phyloP scores from a whole-genome alignment of 2,797 vertebrate species.

The Xenentodon cancila region DNA sequence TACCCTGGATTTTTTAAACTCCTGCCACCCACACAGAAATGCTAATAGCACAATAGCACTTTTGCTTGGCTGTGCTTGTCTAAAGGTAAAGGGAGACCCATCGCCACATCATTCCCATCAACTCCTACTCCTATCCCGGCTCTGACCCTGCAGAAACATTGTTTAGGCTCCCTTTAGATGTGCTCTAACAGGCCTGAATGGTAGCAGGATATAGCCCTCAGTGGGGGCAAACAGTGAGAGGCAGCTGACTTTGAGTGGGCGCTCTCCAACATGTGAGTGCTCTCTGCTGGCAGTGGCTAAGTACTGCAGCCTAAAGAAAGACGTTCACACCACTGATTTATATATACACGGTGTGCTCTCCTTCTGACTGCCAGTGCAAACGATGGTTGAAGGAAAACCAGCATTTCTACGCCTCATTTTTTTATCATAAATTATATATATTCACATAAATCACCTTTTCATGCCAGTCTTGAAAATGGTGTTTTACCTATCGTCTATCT shows the following conservation, averaged over 20 bases:
- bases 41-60: constrained; percentile 85
- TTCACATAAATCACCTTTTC: too few relatives aligned
- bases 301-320: constrained; percentile 70
- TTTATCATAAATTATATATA: too few relatives aligned
- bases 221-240: constrained; percentile 71
- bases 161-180: constrained; percentile 83
- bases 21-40: constrained; percentile 83
- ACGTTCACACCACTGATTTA: constrained; percentile 29
- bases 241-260: constrained; percentile 66
- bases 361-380: constrained; percentile 41
- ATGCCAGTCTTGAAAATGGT: too few relatives aligned
- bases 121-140: constrained; percentile 85
- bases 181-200: constrained; percentile 77
- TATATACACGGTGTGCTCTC: constrained; percentile 30
- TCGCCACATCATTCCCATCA: constrained; percentile 86
- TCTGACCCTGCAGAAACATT: constrained; percentile 82
- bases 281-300: constrained; percentile 79
- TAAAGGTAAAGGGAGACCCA: constrained; percentile 84
- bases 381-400: constrained; percentile 18
- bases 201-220: constrained; percentile 73
- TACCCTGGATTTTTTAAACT: constrained; percentile 76
- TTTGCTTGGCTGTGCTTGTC: constrained; percentile 80
- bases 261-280: constrained; percentile 82
- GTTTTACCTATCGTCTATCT: too few relatives aligned
- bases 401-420: too few relatives aligned